These are phyloP conservation scores for Diarsia dahlii DNA, from an alignment of 2,888 invertebrate genomes.

Conservation along the genomic window DNA sequence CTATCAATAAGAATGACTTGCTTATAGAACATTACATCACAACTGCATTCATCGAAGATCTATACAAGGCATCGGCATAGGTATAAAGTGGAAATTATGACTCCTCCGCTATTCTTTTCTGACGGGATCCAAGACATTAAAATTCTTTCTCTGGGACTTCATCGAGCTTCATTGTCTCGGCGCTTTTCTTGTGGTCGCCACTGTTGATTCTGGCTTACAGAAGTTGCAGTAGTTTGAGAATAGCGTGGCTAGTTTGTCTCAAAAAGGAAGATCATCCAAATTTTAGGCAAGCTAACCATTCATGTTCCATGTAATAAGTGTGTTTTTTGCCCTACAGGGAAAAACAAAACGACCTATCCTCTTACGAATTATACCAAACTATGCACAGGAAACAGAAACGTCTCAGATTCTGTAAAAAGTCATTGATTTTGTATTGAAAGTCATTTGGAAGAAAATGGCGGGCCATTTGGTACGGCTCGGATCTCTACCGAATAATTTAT, in stretches of 20 bases:
- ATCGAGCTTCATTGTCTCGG: too few species aligned
- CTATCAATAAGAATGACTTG: not conserved
- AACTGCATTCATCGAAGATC: not conserved
- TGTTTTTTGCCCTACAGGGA: not conserved
- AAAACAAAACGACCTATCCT: constrained; percentile 4
- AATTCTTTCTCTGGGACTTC: too few species aligned
- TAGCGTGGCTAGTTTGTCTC: too few species aligned
- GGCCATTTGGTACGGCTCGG: constrained; percentile 65
- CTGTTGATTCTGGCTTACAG: too few species aligned
- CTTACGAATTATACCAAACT: constrained; percentile 60
- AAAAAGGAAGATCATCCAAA: not conserved
- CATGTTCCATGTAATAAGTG: not conserved
- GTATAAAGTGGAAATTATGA: not conserved
- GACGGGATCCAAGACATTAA: too few species aligned
- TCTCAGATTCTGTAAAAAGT: constrained; percentile 75
- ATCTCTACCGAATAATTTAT: constrained; percentile 71
- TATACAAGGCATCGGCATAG: not conserved
- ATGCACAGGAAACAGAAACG: constrained; percentile 60
- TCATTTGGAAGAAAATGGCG: constrained; percentile 77
- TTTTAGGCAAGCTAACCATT: not conserved
- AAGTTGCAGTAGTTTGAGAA: too few species aligned
- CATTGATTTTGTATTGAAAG: constrained; percentile 85
- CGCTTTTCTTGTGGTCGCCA: too few species aligned
- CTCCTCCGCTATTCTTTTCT: too few species aligned
- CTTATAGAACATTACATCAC: not conserved